A percentile compares a stretch with the other conserved stretches of the same genome.
phyloP scores from a whole-genome alignment of 2,888 invertebrate species.

The Neria commutata region DNA sequence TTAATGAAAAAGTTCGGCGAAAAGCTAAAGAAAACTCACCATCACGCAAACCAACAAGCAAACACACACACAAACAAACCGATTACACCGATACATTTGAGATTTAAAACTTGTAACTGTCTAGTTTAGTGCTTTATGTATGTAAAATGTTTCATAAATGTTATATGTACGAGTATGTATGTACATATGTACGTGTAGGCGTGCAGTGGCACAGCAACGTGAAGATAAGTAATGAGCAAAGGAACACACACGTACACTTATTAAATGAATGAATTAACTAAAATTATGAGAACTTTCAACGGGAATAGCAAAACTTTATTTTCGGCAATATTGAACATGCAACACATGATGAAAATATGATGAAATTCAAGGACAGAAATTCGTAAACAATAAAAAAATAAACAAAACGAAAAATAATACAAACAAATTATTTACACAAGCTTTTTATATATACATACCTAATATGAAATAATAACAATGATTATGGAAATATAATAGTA shows the following conservation, averaged over 20 bases:
- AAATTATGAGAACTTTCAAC: too few relatives aligned
- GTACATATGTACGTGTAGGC: neutral
- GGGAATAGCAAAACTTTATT: neutral
- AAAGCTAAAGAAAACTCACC: too few relatives aligned
- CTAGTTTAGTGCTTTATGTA: conserved; percentile 29
- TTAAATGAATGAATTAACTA: too few relatives aligned
- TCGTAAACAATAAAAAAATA: neutral
- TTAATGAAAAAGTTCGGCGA: too few relatives aligned
- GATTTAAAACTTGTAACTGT: too few relatives aligned
- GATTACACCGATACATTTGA: too few relatives aligned
- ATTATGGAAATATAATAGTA: too few relatives aligned
- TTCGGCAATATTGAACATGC: neutral
- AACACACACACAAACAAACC: too few relatives aligned
- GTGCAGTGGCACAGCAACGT: too few relatives aligned
- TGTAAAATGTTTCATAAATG: conserved; percentile 21
- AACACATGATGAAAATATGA: neutral
- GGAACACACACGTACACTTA: too few relatives aligned
- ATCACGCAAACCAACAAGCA: too few relatives aligned
- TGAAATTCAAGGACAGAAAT: neutral
- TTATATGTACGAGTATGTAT: conserved; percentile 7
- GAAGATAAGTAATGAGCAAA: too few relatives aligned
- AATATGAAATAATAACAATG: conserved; percentile 21
- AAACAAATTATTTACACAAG: conserved; percentile 40
- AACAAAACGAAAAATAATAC: conserved; percentile 3
- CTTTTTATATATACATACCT: conserved; percentile 40